phyloP scores from a whole-genome alignment of 2,113 vertebrate species.

The Elaphurus davidianus region DNA sequence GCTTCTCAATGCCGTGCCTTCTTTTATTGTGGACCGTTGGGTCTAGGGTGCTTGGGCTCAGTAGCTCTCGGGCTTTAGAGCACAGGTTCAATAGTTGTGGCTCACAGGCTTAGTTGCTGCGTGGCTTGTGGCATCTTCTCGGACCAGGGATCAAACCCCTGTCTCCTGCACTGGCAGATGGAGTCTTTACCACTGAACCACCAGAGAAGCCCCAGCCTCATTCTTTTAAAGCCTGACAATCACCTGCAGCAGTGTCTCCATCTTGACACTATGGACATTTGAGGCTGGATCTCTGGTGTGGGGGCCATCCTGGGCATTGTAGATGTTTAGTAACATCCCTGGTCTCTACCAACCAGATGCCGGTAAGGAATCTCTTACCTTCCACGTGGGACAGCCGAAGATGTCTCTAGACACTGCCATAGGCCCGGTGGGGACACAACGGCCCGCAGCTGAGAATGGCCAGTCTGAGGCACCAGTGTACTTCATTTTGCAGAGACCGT shows the following conservation, averaged over 20 bases:
- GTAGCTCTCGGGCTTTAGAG: not conserved
- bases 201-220: not conserved
- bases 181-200: not conserved
- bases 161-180: not conserved
- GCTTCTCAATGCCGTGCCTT: not conserved
- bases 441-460: not conserved
- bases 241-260: not conserved
- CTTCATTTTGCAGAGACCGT: not conserved
- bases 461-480: not conserved
- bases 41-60: not conserved
- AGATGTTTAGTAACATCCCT: not conserved
- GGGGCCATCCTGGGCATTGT: not conserved
- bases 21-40: not conserved
- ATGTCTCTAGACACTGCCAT: not conserved
- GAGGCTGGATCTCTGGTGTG: not conserved
- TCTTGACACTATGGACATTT: not conserved
- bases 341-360: not conserved
- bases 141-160: not conserved
- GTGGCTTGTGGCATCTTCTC: not conserved
- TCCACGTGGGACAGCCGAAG: not conserved
- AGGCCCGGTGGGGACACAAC: rapidly evolving
- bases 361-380: not conserved
- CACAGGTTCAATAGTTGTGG: not conserved
- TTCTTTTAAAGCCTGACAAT: not conserved
- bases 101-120: not conserved